Percentiles rank a stretch among this genome's conserved stretches.
phyloP scores from a whole-genome alignment of 2,888 invertebrate genomes.

The Opisthograptis luteolata region DNA sequence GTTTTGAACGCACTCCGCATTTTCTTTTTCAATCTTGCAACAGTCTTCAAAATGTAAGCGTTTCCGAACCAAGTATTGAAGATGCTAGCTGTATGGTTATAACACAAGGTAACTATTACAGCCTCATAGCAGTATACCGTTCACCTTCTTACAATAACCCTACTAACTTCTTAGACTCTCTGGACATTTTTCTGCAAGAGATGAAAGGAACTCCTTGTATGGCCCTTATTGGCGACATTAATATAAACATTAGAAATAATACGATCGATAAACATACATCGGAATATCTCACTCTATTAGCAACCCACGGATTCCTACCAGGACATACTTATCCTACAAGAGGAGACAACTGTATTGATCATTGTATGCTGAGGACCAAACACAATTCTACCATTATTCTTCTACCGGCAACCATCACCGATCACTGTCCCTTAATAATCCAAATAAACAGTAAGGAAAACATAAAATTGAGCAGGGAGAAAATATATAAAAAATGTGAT shows the following conservation, averaged over 20 bases:
- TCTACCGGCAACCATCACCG: constrained; percentile 2
- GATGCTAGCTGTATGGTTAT: not conserved
- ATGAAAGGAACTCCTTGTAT: not conserved
- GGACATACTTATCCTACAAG: not conserved
- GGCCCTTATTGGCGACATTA: not conserved
- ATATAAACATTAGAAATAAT: not conserved
- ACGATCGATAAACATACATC: not conserved
- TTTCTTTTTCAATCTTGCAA: too few species aligned
- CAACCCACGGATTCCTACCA: constrained; percentile 2
- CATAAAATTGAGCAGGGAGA: not conserved
- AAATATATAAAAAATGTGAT: not conserved
- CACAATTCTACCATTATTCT: not conserved
- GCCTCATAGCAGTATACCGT: not conserved
- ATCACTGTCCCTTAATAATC: constrained; percentile 2
- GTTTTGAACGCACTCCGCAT: too few species aligned
- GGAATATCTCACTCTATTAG: not conserved
- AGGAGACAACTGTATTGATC: constrained; percentile 6
- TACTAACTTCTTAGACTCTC: not conserved
- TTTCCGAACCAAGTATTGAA: not conserved
- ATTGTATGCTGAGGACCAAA: constrained; percentile 7
- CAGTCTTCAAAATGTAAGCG: not conserved
- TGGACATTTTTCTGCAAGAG: not conserved
- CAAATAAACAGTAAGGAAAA: not conserved
- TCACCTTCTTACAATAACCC: not conserved
- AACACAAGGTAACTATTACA: not conserved